phyloP scores from a whole-genome alignment of 2,888 invertebrate genomes.

The Acheta domesticus region DNA sequence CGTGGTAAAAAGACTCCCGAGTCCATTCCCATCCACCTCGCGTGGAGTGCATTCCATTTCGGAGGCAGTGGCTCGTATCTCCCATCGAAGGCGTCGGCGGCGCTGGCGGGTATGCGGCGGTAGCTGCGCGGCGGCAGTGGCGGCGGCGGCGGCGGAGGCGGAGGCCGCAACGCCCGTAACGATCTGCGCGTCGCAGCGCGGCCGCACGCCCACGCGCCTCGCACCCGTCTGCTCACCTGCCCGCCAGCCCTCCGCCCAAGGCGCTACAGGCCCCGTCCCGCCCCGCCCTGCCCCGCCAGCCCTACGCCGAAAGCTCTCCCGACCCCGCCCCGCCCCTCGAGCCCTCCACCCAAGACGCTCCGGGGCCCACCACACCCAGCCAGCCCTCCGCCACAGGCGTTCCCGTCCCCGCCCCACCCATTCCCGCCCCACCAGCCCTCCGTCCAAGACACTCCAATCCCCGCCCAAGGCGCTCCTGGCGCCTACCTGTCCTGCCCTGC shows the following conservation, averaged over 20 bases:
- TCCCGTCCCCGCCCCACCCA: neutral
- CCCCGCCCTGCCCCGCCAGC: neutral
- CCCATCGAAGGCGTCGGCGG: too few species aligned
- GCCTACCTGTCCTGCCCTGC: too few species aligned
- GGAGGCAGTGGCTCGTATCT: too few species aligned
- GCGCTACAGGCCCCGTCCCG: neutral
- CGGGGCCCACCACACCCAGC: neutral
- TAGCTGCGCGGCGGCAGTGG: too few species aligned
- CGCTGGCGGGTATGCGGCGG: too few species aligned
- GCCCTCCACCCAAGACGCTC: neutral
- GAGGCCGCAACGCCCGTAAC: slow-evolving; percentile 10
- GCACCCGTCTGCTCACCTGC: neutral
- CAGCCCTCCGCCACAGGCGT: neutral
- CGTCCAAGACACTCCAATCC: neutral
- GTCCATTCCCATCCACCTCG: too few species aligned
- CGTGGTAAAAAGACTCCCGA: too few species aligned
- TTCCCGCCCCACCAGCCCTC: neutral
- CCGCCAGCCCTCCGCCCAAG: neutral
- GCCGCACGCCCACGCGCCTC: slow-evolving; percentile 9
- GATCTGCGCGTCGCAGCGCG: neutral
- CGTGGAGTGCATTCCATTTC: too few species aligned
- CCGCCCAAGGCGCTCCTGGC: neutral
- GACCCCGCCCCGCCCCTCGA: neutral
- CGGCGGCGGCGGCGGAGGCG: neutral
- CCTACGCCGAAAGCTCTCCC: neutral